Evolutionary conservation across 2,113 vertebrate species (phyloP), one percentile per base, ranked within the genome.

Genomic region (Archilochus colubris): DNA sequence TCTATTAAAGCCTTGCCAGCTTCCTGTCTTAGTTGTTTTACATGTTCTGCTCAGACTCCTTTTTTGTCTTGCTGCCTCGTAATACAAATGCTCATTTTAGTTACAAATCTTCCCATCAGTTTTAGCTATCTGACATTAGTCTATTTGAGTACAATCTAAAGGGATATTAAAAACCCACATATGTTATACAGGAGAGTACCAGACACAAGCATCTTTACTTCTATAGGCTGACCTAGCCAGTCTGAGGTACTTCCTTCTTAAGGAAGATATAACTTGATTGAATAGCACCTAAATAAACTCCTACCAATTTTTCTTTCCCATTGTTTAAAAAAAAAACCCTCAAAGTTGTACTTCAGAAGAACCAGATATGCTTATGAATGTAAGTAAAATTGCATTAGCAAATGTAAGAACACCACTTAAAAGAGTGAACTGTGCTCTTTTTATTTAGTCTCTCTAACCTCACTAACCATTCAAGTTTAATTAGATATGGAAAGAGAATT

Each of bases 371-470:
- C 94, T 92, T 80, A 83, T 69, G 72, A 57, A 87, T 33, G 54
- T 77, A 96, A 97, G 38, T 96, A 92, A 97, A 97, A 97, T 75
- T 92, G 94, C 95, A 94, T 79, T 94, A 48, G 68, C 53, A 96
- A 97, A 97, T 82, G 36, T 62, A 94, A 80, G 68, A 91, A 88
- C 53, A 72, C 19, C 51, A 46, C 93, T 92, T 97, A 46, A 95
- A 96, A 95, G 51, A 86, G 51, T 90, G 79, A 95, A 93, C 89
- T 87, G 38, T 74, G 72, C 89, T 91, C 75, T 62, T 83, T 93
- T 97, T 96, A 97, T 94, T 97, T 97, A 96, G 88, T 82, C 93
- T 87, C 83, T 86, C 91, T 95, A 96, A 96, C 86, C 92, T 96
- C 85, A 91, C 77, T 79, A 84, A 93, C 38, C 79, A 95, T 91